Conservation (phyloP, 2,113 vertebrate genomes). For the Tetraodon nigroviridis region DNA sequence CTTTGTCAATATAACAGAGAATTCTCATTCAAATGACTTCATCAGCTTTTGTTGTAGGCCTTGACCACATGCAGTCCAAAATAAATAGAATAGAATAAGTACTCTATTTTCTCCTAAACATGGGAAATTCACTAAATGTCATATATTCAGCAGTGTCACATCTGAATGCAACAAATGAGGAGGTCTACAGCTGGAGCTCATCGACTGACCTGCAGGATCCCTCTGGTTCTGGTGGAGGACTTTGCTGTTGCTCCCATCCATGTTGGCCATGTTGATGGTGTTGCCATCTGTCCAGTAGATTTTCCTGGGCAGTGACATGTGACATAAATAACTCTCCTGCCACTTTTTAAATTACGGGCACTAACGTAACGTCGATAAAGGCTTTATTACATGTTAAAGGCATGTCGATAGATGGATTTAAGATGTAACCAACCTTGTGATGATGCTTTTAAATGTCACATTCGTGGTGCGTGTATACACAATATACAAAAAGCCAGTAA, state of each 20-base stretch:
- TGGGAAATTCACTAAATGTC: not conserved
- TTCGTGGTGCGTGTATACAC: slow-evolving; percentile 5
- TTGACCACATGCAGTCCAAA: slow-evolving; percentile 1
- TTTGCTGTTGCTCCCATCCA: slow-evolving; percentile 98
- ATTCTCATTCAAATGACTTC: too few species aligned
- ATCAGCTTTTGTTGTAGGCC: too few species aligned
- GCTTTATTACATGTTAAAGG: too few species aligned
- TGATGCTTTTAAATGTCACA: slow-evolving; percentile 9
- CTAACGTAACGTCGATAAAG: too few species aligned
- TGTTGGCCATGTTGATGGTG: slow-evolving; percentile 96
- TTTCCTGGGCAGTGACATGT: slow-evolving; percentile 73
- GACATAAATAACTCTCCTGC: slow-evolving; percentile 10
- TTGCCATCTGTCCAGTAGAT: slow-evolving; percentile 98
- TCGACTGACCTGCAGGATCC: slow-evolving; percentile 88
- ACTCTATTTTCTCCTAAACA: too few species aligned
- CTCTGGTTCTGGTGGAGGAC: slow-evolving; percentile 95
- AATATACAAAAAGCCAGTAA: not conserved
- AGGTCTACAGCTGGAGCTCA: not conserved
- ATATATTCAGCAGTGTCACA: not conserved
- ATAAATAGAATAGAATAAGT: not conserved
- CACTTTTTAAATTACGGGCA: not conserved
- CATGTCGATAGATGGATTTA: too few species aligned
- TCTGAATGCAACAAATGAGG: too few species aligned
- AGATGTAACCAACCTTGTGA: slow-evolving; percentile 2
- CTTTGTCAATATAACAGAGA: not conserved